These are phyloP conservation scores for Thermophis baileyi DNA, from an alignment of 2,113 vertebrate species.

Conservation along the genomic window DNA sequence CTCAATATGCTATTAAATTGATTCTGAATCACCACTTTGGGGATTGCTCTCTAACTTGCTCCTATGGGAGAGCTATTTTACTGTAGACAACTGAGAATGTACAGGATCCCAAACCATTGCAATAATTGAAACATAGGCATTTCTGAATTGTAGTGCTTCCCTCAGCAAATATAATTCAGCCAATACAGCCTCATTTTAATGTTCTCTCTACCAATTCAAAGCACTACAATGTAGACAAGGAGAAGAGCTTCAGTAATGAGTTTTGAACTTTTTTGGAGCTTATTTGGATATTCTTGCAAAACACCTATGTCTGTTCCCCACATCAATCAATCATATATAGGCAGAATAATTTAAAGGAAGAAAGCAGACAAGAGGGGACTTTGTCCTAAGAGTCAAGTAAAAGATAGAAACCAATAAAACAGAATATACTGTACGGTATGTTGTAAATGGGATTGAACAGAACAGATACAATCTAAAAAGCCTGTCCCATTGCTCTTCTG, in stretches of 20 bases:
- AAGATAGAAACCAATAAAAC: not conserved
- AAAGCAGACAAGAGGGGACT: slow-evolving; percentile 4
- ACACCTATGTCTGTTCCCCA: not conserved
- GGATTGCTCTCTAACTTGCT: not conserved
- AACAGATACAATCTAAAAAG: not conserved
- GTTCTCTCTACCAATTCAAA: not conserved
- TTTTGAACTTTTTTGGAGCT: not conserved
- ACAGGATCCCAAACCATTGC: not conserved
- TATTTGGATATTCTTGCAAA: not conserved
- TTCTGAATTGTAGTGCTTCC: slow-evolving; percentile 35
- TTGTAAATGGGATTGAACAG: not conserved
- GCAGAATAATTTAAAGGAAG: not conserved
- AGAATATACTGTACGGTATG: not conserved
- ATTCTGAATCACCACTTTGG: not conserved
- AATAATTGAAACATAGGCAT: slow-evolving; percentile 42
- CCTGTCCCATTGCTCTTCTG: not conserved
- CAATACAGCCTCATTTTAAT: not conserved
- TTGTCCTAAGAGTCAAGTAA: not conserved
- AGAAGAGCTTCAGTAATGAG: fast-evolving
- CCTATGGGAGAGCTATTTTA: not conserved
- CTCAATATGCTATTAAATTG: not conserved
- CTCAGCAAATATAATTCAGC: slow-evolving; percentile 18
- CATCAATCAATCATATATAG: not conserved
- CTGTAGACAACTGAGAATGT: not conserved
- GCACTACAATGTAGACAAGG: fast-evolving